A percentile compares a stretch with the other conserved stretches of the same genome.
Conservation (phyloP, 2,888 invertebrate genomes). For the Trisateles emortualis region DNA sequence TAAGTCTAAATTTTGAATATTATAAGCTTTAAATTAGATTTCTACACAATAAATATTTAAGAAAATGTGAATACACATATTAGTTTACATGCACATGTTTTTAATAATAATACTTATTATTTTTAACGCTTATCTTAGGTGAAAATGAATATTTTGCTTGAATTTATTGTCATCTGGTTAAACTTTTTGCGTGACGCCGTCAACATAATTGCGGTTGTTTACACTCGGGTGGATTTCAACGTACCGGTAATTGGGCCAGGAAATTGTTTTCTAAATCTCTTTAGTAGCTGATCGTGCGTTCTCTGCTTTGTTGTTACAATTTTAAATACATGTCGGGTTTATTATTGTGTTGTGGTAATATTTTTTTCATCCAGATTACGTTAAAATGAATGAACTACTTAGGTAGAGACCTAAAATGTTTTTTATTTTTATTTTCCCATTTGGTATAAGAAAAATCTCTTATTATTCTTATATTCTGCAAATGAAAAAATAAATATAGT, state of each 20-base stretch:
- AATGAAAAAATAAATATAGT: no score
- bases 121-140: background rate
- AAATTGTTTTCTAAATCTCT: conserved; percentile 58
- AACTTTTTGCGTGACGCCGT: conserved; percentile 54
- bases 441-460: no score
- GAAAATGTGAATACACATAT: no score
- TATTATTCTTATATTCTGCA: no score
- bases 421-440: no score
- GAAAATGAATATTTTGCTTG: background rate
- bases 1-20: no score
- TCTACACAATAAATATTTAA: no score
- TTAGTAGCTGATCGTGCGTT: conserved; percentile 51
- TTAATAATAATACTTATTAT: background rate
- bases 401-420: no score
- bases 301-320: conserved; percentile 31
- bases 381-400: no score
- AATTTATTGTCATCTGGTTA: conserved; percentile 33
- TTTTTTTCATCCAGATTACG: no score
- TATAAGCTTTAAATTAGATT: no score
- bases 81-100: no score
- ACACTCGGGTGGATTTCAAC: conserved; percentile 68
- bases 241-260: conserved; percentile 67
- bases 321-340: conserved; percentile 4
- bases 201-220: conserved; percentile 67
- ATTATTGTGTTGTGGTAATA: conserved; percentile 1